Evolutionary conservation across 2,113 vertebrate species (phyloP), one percentile per base, ranked within the genome.

Genomic region (Paradoxurus hermaphroditus): DNA sequence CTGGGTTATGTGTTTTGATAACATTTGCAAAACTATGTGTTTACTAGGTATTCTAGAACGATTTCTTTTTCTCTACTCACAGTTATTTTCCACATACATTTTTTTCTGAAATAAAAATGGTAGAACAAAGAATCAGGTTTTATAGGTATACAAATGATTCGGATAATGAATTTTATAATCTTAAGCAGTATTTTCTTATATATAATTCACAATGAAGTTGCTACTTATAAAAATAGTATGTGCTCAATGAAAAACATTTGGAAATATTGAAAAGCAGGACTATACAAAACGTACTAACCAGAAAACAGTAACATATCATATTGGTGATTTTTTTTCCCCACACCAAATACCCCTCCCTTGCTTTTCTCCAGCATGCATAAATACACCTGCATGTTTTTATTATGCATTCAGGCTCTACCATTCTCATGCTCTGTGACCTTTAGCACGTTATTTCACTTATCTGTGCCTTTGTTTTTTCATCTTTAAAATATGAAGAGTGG

Each of bases 1-100:
- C 59, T 81, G 31, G 16, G 18, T 18, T 51, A 27, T 1, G 36
- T 59, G 3, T 89, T 98, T 97, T 87, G 81, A 65, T 97, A 96
- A 51, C 25, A 88, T 68, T 97, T 97, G 4, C 34, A 86, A 62
- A 79, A 78, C n/a, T 95, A 19, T 78, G 56, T 79, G 51, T 31
- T 86, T 85, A 41, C 11, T 23, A 29, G 67, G 1, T 65, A 67
- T 86, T 94, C 14, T 36, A 53, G 36, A 93, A 78, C 62, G 31
- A 97, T 87, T 72, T 86, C 18, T 81, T n/a, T 70, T 67, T 93
- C 78, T 86, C 27, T 89, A 18, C 19, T 94, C 41, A 65, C 4
- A 65, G n/a, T 93, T 23, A 77, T 83, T 97, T 93, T 68, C 21
- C 16, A 92, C 4, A 51, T 56, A 29, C 25, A 46, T 67, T 53